Conservation (phyloP, 2,888 invertebrate genomes). For the Salticus scenicus region DNA sequence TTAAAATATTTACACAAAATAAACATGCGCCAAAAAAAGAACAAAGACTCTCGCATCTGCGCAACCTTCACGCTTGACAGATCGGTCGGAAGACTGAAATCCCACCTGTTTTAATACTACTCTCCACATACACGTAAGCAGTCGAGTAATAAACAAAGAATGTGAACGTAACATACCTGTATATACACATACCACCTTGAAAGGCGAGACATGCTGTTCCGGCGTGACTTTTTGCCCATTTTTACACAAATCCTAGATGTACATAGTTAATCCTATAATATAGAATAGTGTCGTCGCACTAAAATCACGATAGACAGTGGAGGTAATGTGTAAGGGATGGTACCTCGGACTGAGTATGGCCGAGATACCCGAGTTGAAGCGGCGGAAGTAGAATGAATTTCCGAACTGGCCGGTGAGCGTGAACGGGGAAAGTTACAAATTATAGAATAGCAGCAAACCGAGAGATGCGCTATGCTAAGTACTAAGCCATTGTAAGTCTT, state of each 20-base stretch:
- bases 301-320: no score
- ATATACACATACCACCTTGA: slow-evolving; percentile 58
- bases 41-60: not conserved
- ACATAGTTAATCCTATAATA: no score
- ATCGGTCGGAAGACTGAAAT: not conserved
- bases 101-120: slow-evolving; percentile 28
- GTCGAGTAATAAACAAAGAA: not conserved
- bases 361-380: not conserved
- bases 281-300: no score
- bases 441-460: slow-evolving; percentile 10
- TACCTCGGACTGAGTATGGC: not conserved
- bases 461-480: no score
- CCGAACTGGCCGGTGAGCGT: not conserved
- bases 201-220: slow-evolving; percentile 50
- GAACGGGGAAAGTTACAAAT: slow-evolving; percentile 21
- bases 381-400: slow-evolving; percentile 16
- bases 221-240: slow-evolving; percentile 26
- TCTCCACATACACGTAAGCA: slow-evolving; percentile 3
- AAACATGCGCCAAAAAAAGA: not conserved
- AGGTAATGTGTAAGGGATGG: not conserved
- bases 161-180: slow-evolving; percentile 14
- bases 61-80: not conserved
- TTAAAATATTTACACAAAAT: no score
- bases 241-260: not conserved
- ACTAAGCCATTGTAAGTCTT: no score